Conservation (phyloP, 2,888 invertebrate genomes). For the Ennomos fuscantarius region DNA sequence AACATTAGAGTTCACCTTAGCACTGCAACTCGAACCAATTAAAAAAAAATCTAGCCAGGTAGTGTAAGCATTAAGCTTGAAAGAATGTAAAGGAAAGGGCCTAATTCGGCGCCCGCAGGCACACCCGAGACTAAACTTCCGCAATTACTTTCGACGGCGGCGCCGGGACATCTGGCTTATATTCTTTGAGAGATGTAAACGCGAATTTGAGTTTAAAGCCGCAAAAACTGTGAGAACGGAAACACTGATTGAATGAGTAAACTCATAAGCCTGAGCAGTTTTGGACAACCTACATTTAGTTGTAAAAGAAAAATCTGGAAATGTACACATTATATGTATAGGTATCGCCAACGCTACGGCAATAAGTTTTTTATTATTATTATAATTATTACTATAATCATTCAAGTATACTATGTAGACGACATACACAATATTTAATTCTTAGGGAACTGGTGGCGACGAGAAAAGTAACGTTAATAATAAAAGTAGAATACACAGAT, state of each 20-base stretch:
- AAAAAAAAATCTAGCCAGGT: no score
- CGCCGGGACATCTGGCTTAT: conserved; percentile 60
- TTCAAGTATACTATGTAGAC: no score
- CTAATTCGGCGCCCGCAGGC: conserved; percentile 38
- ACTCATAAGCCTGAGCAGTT: conserved; percentile 11
- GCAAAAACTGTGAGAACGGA: conserved; percentile 30
- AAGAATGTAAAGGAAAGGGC: conserved; percentile 40
- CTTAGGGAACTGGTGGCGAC: neutral
- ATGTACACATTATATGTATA: no score
- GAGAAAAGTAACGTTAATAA: neutral
- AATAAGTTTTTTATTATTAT: no score
- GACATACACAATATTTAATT: no score
- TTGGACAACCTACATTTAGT: conserved; percentile 10
- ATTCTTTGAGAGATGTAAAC: conserved; percentile 56
- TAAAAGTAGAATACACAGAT: neutral
- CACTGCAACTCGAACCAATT: no score
- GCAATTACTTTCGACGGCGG: conserved; percentile 66
- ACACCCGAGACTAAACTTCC: conserved; percentile 56
- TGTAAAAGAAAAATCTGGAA: neutral
- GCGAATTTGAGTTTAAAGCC: conserved; percentile 20
- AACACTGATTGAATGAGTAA: conserved; percentile 22
- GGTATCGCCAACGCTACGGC: no score
- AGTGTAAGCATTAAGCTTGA: no score
- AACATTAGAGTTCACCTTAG: no score
- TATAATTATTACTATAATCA: no score